A percentile compares a stretch with the other conserved stretches of the same genome.
phyloP scores from a whole-genome alignment of 2,113 vertebrate species.

The Rhombomys opimus region DNA sequence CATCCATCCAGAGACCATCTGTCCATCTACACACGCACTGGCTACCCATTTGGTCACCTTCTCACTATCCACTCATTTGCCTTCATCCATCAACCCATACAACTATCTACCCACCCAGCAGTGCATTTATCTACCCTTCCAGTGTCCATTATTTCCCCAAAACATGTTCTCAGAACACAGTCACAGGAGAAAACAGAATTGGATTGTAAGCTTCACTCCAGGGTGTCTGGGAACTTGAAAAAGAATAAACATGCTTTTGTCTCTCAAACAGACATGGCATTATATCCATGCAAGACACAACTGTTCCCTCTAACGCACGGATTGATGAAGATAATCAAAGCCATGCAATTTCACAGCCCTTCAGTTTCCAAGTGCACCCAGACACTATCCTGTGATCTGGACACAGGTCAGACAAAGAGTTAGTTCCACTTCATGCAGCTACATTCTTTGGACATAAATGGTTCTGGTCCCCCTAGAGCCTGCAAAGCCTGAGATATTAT shows the following conservation, averaged over 20 bases:
- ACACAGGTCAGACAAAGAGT: not conserved
- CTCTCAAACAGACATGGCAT: not conserved
- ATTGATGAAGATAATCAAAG: not conserved
- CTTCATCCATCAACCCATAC: not conserved
- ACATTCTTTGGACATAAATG: not conserved
- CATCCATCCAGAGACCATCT: no score
- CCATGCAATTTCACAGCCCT: not conserved
- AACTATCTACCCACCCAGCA: not conserved
- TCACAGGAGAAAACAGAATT: not conserved
- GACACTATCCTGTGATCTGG: not conserved
- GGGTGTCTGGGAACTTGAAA: not conserved
- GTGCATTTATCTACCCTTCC: no score
- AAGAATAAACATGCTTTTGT: not conserved
- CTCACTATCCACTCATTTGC: not conserved
- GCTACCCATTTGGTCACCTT: not conserved
- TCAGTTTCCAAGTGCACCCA: not conserved
- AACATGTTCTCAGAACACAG: not conserved
- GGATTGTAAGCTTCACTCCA: not conserved
- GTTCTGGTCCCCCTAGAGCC: not conserved
- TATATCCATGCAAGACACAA: not conserved
- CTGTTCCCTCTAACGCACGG: not conserved
- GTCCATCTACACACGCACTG: not conserved
- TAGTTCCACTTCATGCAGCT: not conserved
- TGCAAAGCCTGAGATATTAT: rapidly evolving
- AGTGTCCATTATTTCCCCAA: not conserved